These are phyloP conservation scores for Drosophila ustulata DNA, from an alignment of 2,888 invertebrate species.

Conservation along the genomic window DNA sequence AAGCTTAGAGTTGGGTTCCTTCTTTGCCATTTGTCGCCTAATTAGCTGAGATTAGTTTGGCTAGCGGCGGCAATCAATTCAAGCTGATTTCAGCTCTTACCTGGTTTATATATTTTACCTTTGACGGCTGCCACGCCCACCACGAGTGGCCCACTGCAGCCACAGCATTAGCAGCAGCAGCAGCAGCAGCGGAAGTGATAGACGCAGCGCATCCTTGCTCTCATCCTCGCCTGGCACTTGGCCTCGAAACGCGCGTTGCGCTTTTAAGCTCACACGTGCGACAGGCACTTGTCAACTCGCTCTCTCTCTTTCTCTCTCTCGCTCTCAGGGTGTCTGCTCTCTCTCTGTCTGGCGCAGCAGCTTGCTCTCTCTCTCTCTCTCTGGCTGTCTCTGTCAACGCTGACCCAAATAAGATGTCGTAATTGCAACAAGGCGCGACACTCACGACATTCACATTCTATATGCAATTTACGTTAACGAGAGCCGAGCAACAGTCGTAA, in stretches of 20 bases:
- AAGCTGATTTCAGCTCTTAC: constrained; percentile 35
- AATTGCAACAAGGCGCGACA: constrained; percentile 77
- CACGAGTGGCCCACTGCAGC: constrained; percentile 37
- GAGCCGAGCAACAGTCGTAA: constrained; percentile 49
- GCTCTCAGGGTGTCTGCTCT: constrained; percentile 13
- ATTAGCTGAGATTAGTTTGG: constrained; percentile 69
- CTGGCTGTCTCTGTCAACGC: constrained; percentile 36
- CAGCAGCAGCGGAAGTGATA: constrained; percentile 57
- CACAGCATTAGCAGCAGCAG: neutral
- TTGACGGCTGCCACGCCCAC: constrained; percentile 50
- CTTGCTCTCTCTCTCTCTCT: constrained; percentile 10
- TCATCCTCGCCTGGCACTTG: constrained; percentile 65
- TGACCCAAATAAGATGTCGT: constrained; percentile 81
- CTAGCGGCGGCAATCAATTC: constrained; percentile 30
- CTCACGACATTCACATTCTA: constrained; percentile 47
- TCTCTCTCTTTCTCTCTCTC: constrained; percentile 31
- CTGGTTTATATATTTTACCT: constrained; percentile 8
- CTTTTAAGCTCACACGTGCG: constrained; percentile 77
- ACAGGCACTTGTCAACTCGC: constrained; percentile 57
- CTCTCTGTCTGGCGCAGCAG: constrained; percentile 19
- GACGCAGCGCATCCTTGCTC: constrained; percentile 55
- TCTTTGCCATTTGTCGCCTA: constrained; percentile 63
- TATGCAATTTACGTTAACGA: constrained; percentile 69
- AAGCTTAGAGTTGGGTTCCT: constrained; percentile 3
- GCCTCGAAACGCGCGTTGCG: constrained; percentile 77